Evolutionary conservation across 2,797 vertebrate species (phyloP).

Genomic region (Intellagama lesueurii): DNA sequence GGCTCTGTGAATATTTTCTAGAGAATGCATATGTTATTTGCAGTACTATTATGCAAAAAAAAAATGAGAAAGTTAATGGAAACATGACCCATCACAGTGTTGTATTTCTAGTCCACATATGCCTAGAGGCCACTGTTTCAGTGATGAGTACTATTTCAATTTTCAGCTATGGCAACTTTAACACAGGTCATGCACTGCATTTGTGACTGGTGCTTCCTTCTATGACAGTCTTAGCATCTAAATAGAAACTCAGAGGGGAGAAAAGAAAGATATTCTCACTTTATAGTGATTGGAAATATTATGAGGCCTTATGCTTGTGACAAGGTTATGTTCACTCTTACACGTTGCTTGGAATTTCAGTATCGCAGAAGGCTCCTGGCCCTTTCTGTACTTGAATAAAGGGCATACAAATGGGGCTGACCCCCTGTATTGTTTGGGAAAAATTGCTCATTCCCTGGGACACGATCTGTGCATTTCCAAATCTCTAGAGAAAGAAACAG

Average conservation of each 20-base stretch:
- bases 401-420: too few relatives aligned
- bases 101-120: background rate
- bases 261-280: background rate
- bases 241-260: background rate
- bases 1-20: background rate
- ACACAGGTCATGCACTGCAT: background rate
- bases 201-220: background rate
- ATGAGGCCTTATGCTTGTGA: background rate
- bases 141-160: background rate
- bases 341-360: too few relatives aligned
- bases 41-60: background rate
- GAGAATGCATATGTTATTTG: background rate
- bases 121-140: background rate
- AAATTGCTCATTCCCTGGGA: too few relatives aligned
- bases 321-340: background rate
- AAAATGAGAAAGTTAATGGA: background rate
- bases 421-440: too few relatives aligned
- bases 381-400: too few relatives aligned
- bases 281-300: background rate
- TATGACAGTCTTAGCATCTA: background rate
- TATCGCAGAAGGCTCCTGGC: too few relatives aligned
- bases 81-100: background rate
- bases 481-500: too few relatives aligned
- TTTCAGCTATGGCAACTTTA: conserved; percentile 8
- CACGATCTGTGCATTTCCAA: too few relatives aligned